Percentiles rank a stretch among this genome's conserved stretches.
phyloP scores from a whole-genome alignment of 2,797 vertebrate species.

The Enteromius paludinosus region DNA sequence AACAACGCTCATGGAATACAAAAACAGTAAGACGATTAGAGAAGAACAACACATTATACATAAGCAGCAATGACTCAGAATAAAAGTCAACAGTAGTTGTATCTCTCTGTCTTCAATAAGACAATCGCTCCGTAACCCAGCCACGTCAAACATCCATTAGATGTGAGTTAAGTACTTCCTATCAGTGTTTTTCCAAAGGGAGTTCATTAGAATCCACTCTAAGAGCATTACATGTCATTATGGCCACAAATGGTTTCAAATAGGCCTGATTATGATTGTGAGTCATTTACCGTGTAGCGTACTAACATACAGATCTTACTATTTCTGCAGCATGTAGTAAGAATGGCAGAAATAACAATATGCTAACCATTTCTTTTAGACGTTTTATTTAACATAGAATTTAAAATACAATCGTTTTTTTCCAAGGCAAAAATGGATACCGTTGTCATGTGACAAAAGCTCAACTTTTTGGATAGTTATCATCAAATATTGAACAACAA shows the following conservation, averaged over 20 bases:
- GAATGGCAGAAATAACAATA: not conserved
- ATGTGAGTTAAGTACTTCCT: not conserved
- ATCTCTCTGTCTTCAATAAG: not conserved
- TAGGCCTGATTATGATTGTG: not conserved
- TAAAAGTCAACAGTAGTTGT: slow-evolving; percentile 7
- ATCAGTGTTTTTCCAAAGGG: not conserved
- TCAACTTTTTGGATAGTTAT: not conserved
- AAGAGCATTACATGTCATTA: slow-evolving; percentile 1
- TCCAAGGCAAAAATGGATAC: not conserved
- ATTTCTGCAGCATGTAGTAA: not conserved
- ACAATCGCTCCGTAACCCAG: not conserved
- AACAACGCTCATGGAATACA: not conserved
- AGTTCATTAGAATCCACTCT: not conserved
- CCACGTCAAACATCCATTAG: not conserved
- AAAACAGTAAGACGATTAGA: not conserved
- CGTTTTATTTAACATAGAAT: no score
- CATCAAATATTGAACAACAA: not conserved
- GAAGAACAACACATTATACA: not conserved
- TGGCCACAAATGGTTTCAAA: not conserved
- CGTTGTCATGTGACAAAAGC: not conserved
- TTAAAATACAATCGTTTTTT: no score
- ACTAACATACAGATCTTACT: not conserved
- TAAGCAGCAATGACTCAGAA: not conserved
- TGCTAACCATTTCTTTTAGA: not conserved
- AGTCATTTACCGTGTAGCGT: not conserved